Evolutionary conservation across 2,113 vertebrate genomes (phyloP), one percentile per base, ranked within the genome.

Genomic region (Epinephelus moara): DNA sequence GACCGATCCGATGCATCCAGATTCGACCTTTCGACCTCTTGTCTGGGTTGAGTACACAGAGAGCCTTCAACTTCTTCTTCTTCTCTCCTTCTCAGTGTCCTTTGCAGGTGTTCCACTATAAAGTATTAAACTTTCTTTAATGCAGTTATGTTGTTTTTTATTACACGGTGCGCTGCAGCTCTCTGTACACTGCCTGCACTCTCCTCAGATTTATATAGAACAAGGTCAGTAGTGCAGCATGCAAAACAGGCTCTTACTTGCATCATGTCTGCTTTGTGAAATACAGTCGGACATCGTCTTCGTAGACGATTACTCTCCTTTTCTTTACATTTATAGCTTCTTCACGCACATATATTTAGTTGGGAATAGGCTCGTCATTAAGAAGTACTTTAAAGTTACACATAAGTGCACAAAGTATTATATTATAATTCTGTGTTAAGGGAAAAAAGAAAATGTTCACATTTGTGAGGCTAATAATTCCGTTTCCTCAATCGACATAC

Each of bases 171-270:
- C 2, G 0, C 53, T 10, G 56, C 45, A 10, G 37, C 4, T 59
- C 63, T 56, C 49, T 3, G 19, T 45, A 62, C 60, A 17, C 25
- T 3, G 3, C 37, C 72, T 49, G 55, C 70, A n/a, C 55, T 67
- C 71, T 62, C 12, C 13, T 55, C 64, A 55, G 74, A 78, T 61
- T 63, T 61, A 78, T 78, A 55, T 66, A 81, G 75, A 85, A 71
- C 82, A 42, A 64, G 64, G 79, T 85, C 82, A 85, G 79, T 82
- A 6, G 78, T 52, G 42, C 78, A 49, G 9, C 59, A 56, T 70
- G 64, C 27, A 81, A 23, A 59, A 45, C 2, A 21, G 59, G 33
- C 42, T 68, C 80, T 73, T 45, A 17, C 61, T 67, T 72, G 77
- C 68, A 69, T 77, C 67, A 30, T 2, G 23, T 59, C 69, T 11